A percentile compares a stretch with the other conserved stretches of the same genome.
Evolutionary conservation across 1,140 invertebrate species (phyloP).

Genomic region (Drosophila lowei): DNA sequence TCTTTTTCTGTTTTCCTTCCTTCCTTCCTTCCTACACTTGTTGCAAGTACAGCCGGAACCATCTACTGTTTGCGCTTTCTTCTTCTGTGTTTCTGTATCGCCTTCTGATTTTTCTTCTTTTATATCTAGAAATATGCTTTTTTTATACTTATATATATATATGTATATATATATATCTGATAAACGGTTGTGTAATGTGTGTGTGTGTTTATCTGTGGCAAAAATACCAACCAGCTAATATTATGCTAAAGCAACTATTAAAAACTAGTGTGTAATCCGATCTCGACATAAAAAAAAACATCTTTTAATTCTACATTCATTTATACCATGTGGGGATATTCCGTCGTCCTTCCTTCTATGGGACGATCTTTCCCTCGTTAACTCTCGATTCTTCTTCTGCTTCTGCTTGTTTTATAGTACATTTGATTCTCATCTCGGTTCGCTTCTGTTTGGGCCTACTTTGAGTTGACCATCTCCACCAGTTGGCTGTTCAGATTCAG

Average conservation of each 20-base stretch:
- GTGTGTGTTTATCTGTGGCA: slow-evolving; percentile 8
- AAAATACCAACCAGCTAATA: slow-evolving; percentile 50
- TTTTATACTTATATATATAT: slow-evolving; percentile 2
- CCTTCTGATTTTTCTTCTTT: no score
- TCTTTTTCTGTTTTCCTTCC: no score
- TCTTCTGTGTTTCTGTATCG: no score
- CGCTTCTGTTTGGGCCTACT: slow-evolving; percentile 23
- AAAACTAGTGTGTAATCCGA: slow-evolving; percentile 69
- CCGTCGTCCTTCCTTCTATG: not conserved
- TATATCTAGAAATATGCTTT: no score
- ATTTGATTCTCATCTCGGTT: not conserved
- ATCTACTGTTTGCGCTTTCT: no score
- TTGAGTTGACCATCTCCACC: slow-evolving; percentile 70
- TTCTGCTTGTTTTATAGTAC: no score
- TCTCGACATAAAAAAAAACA: slow-evolving; percentile 54
- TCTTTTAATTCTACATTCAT: slow-evolving; percentile 8
- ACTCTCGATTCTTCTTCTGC: no score
- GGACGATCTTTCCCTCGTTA: no score
- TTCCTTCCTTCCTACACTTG: no score
- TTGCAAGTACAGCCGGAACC: no score
- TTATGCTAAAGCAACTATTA: slow-evolving; percentile 73
- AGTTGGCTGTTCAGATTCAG: slow-evolving; percentile 58
- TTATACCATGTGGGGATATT: slow-evolving; percentile 22
- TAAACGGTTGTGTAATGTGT: slow-evolving; percentile 34
- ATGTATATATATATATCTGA: slow-evolving; percentile 18